phyloP scores from a whole-genome alignment of 2,888 invertebrate genomes.

The Calephelis perditalis region DNA sequence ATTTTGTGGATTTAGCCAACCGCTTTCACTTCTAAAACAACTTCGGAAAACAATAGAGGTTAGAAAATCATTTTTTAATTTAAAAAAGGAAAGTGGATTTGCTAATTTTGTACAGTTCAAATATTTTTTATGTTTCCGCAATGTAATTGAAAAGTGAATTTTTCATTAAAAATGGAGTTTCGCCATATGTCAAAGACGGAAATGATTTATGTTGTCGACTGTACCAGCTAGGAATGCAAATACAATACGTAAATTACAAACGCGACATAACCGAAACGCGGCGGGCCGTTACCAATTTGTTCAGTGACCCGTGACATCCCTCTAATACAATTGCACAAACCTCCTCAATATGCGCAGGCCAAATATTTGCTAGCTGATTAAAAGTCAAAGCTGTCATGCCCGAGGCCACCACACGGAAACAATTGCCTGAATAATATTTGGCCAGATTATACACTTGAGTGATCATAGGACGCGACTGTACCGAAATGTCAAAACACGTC shows the following conservation, averaged over 20 bases:
- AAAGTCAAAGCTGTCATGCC: slow-evolving; percentile 50
- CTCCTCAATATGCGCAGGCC: slow-evolving; percentile 64
- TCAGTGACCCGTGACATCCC: slow-evolving; percentile 49
- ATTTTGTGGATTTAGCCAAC: no score
- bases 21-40: no score
- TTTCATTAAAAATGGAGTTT: no score
- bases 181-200: no score
- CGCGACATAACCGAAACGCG: slow-evolving; percentile 54
- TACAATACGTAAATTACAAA: slow-evolving; percentile 15
- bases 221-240: slow-evolving; percentile 3
- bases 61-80: no score
- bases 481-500: slow-evolving; percentile 17
- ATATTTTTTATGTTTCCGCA: no score
- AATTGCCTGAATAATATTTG: slow-evolving; percentile 69
- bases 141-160: no score
- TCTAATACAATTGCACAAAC: slow-evolving; percentile 70
- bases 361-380: slow-evolving; percentile 13
- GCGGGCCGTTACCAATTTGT: slow-evolving; percentile 42
- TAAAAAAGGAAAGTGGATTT: no score
- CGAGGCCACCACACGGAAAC: slow-evolving; percentile 54
- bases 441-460: slow-evolving; percentile 55
- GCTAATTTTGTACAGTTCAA: no score
- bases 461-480: slow-evolving; percentile 53
- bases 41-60: no score
- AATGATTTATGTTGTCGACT: background rate